Base-by-base conservation (phyloP, 2,113 vertebrate genomes). In the Thymallus thymallus region DNA sequence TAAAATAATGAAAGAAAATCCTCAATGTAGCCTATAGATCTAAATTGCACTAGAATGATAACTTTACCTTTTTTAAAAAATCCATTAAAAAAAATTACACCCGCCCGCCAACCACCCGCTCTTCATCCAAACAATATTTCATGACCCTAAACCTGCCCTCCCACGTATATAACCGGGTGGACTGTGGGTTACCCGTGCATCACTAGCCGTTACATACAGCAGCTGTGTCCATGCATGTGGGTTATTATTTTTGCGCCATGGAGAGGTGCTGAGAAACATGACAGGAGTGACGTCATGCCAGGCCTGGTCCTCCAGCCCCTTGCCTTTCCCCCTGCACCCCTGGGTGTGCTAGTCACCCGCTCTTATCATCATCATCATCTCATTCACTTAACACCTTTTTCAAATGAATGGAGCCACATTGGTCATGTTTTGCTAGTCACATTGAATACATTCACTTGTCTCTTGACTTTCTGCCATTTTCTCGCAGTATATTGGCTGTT, bases 201-300 rank as follows among this genome's bases (percentile, higher is more conserved):
- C 35, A 41, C 35, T 41, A 41, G 35, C 9, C 35, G 9, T 41
- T 16, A 51, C 35, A 48, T 3, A 66, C 80, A 58, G 73, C 69
- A 65, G 55, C 79, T 82, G 79, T 80, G 80, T 86, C 83, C 84
- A 72, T 84, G 73, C 75, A 82, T 71, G 55, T 35, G 78, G 78
- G 71, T 6, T 14, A 26, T 24, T 69, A 55, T 68, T 71, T 68
- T 62, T 85, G 80, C 86, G 85, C 81, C 73, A 78, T 81, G 75
- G 71, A 74, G 69, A 71, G 76, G 78, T 75, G 78, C 69, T 76
- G 68, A 82, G 76, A 76, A 86, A 68, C 80, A 70, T 30, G 73
- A 74, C 86, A 74, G 5, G 76, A 76, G 76, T 72, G 85, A 91
- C 82, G 82, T 80, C 84, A 83, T 81, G 87, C 82, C 87, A 88